Base-by-base conservation (phyloP, 1,140 invertebrate genomes). In the Euwallacea similis region DNA sequence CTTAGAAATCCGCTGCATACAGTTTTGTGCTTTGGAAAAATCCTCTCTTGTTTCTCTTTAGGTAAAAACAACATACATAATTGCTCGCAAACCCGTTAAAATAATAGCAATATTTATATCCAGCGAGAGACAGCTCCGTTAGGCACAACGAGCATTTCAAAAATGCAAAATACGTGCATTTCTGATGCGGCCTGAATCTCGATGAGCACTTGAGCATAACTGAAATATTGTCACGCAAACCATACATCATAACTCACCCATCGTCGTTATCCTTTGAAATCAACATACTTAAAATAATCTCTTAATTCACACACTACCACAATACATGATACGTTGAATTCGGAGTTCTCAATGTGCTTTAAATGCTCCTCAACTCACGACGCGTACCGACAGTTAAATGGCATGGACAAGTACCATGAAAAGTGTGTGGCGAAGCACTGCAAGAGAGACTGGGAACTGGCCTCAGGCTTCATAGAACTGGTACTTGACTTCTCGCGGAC, bases 251-350 rank as follows among this genome's bases (percentile, higher is more conserved):
- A n/a, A 56, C 61, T 63, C 41, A 63, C 61, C 61, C 21, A 47
- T 63, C 61, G 13, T 63, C 61, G 21, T 63, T 63, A 50, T 63
- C 61, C 44, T 47, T 63, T 11, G 61, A 63, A 10, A 63, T 63
- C 2, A 63, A 11, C 61, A 63, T 63, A 6, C 42, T 61, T 42
- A 11, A 11, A 11, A 50, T 50, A 33, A 33, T 33, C 21, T 4
- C 21, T 33, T 33, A 33, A 33, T 33, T 33, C 21, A 33, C 21
- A 33, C 21, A 33, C 21, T 33, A 33, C 21, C 21, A 33, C 21
- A 33, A 33, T 33, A 33, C 21, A 33, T 33, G 21, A 33, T 4
- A 33, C 21, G 21, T 33, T 33, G 4, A 33, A 33, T 33, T 33
- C 21, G 21, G 21, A 33, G 21, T 33, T 4, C 21, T 33, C 21